Base-by-base conservation (phyloP, 2,113 vertebrate genomes). In the Callipepla squamata region DNA sequence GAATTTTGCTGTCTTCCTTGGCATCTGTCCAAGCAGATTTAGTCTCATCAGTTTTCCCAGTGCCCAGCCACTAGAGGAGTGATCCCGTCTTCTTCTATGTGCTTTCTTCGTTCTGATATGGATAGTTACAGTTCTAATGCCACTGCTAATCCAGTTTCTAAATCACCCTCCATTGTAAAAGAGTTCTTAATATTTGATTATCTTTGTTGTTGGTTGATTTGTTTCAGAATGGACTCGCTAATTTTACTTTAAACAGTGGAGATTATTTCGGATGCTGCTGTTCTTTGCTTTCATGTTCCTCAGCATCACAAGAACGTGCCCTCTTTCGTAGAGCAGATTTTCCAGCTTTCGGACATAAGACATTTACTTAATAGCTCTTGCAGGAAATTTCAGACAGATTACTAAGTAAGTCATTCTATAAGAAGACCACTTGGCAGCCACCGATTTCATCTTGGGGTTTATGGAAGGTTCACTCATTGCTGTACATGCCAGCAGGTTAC, bases 391-490 rank as follows among this genome's bases (percentile, higher is more conserved):
- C 23, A 5, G 3, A 21, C 7, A 0, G 2, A 12, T 74, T 86
- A 15, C 38, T 18, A 53, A 36, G 36, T 36, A 2, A 11, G 22
- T 62, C 10, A 16, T 11, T 42, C 12, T 17, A 6, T 62, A 72
- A 50, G 42, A 67, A 55, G 7, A 59, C 36, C 42, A 21, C 62
- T 61, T 59, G 42, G 11, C 12, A 80, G 58, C 4, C 13, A 12
- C 21, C 66, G 63, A 25, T 59, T 20, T 28, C 36, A 70, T 4
- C 17, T 11, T 47, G 48, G 21, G 4, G 11, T 26, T 73, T 34
- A 2, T 34, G 36, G 45, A 28, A 16, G 30, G 17, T 5, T 74
- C 5, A 0, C 16, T 11, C 3, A 0, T 28, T 1, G 0, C 16
- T 3, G 7, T 5, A 28, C 34, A 2, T 22, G 9, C 23, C 66